phyloP scores from a whole-genome alignment of 1,140 invertebrate genomes.

The Glossosoma conforme region DNA sequence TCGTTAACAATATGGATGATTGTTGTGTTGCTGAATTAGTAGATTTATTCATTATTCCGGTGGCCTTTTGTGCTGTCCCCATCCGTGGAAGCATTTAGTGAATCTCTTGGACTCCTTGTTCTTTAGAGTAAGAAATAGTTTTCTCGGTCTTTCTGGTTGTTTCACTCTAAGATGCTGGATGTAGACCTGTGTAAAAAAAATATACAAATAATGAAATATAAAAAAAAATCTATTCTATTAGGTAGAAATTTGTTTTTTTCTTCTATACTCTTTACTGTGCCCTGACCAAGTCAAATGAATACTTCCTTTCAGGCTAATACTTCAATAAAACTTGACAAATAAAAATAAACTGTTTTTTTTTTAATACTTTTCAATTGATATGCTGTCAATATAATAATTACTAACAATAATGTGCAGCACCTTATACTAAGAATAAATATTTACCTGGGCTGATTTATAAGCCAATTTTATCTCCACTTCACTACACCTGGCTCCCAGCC shows the following conservation, averaged over 20 bases:
- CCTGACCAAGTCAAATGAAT: too few relatives aligned
- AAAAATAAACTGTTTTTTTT: too few relatives aligned
- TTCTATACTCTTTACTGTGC: too few relatives aligned
- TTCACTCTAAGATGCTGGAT: constrained; percentile 96
- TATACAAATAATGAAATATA: too few relatives aligned
- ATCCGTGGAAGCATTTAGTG: constrained; percentile 98
- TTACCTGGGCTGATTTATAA: constrained; percentile 95
- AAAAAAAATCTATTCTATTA: too few relatives aligned
- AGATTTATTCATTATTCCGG: constrained; percentile 53
- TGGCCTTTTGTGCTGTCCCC: constrained; percentile 73
- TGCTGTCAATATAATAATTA: too few relatives aligned
- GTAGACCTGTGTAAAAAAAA: constrained; percentile 70
- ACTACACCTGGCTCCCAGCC: constrained; percentile 92
- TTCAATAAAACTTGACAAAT: too few relatives aligned
- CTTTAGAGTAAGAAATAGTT: constrained; percentile 94
- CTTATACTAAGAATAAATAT: constrained; percentile 23
- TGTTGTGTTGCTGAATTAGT: not conserved
- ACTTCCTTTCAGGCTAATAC: too few relatives aligned
- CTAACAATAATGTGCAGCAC: too few relatives aligned
- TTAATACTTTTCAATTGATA: too few relatives aligned
- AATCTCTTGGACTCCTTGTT: constrained; percentile 94
- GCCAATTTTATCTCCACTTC: constrained; percentile 99
- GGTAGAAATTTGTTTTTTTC: too few relatives aligned
- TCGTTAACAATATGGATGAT: not conserved
- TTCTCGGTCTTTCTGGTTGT: constrained; percentile 86